Conservation (phyloP, 1,140 invertebrate species). For the Cecropterus lyciades region DNA sequence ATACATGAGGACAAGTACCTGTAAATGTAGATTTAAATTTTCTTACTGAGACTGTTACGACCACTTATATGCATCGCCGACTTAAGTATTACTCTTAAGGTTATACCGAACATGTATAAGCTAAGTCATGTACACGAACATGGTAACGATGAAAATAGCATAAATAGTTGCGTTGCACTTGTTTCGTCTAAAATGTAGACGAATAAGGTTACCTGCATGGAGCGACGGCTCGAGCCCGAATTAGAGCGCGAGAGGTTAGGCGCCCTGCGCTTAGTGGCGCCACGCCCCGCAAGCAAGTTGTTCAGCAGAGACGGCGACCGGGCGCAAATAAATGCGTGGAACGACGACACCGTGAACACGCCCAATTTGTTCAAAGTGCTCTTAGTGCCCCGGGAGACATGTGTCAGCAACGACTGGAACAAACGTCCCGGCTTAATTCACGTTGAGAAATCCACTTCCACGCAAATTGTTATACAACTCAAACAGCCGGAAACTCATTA, state of each 20-base stretch:
- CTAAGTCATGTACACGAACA: too few species aligned
- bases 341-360: slow-evolving; percentile 98
- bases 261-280: slow-evolving; percentile 93
- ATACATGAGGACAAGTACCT: too few species aligned
- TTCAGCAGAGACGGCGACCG: slow-evolving; percentile 96
- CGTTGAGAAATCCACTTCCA: slow-evolving; percentile 12
- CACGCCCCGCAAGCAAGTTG: slow-evolving; percentile 95
- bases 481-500: slow-evolving; percentile 27
- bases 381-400: slow-evolving; percentile 97
- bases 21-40: too few species aligned
- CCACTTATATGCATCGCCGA: too few species aligned
- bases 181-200: slow-evolving; percentile 34
- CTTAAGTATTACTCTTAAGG: too few species aligned
- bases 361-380: slow-evolving; percentile 97
- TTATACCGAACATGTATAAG: too few species aligned
- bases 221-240: slow-evolving; percentile 92
- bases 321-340: slow-evolving; percentile 98
- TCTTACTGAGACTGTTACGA: too few species aligned
- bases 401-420: slow-evolving; percentile 95
- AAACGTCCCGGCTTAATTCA: slow-evolving; percentile 31
- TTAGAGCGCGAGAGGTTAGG: slow-evolving; percentile 95
- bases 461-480: slow-evolving; percentile 23
- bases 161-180: too few species aligned
- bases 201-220: slow-evolving; percentile 87
- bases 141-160: too few species aligned